Percentiles rank a stretch among this genome's conserved stretches.
These are phyloP conservation scores for Scaptomyza reducta DNA, from an alignment of 2,888 invertebrate genomes.

Conservation along the genomic window DNA sequence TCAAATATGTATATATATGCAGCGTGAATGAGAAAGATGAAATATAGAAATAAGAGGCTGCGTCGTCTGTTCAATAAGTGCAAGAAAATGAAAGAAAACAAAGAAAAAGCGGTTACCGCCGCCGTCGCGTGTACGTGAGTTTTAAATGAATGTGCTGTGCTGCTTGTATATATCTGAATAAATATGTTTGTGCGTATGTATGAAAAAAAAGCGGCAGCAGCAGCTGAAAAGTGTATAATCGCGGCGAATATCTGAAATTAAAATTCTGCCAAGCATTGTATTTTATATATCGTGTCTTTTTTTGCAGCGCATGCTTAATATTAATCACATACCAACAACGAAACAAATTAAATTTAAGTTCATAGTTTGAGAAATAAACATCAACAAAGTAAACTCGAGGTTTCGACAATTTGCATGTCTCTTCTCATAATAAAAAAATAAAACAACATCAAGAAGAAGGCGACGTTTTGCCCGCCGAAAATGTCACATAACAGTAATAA, in stretches of 20 bases:
- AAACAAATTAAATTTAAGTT: constrained; percentile 43
- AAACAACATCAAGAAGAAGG: constrained; percentile 32
- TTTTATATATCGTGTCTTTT: constrained; percentile 37
- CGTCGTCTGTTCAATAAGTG: constrained; percentile 49
- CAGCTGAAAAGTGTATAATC: constrained; percentile 49
- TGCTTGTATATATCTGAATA: constrained; percentile 17
- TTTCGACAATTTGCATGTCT: constrained; percentile 61
- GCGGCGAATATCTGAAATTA: constrained; percentile 16
- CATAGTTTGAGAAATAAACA: constrained; percentile 31
- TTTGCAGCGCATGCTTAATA: constrained; percentile 49
- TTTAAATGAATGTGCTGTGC: constrained; percentile 2
- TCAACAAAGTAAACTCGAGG: constrained; percentile 57
- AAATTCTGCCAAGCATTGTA: constrained; percentile 28
- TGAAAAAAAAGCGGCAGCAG: constrained; percentile 38
- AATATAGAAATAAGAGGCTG: constrained; percentile 35
- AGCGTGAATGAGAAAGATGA: constrained; percentile 23
- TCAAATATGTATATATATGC: constrained; percentile 27
- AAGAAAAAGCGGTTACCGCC: constrained; percentile 49
- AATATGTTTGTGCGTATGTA: constrained; percentile 22
- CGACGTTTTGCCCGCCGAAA: constrained; percentile 40
- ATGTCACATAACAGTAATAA: constrained; percentile 57
- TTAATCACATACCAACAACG: constrained; percentile 38
- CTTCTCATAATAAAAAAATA: constrained; percentile 20
- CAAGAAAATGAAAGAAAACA: constrained; percentile 27
- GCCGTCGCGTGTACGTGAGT: constrained; percentile 31